These are phyloP conservation scores for Sprattus sprattus DNA, from an alignment of 2,113 vertebrate genomes.

Conservation along the genomic window DNA sequence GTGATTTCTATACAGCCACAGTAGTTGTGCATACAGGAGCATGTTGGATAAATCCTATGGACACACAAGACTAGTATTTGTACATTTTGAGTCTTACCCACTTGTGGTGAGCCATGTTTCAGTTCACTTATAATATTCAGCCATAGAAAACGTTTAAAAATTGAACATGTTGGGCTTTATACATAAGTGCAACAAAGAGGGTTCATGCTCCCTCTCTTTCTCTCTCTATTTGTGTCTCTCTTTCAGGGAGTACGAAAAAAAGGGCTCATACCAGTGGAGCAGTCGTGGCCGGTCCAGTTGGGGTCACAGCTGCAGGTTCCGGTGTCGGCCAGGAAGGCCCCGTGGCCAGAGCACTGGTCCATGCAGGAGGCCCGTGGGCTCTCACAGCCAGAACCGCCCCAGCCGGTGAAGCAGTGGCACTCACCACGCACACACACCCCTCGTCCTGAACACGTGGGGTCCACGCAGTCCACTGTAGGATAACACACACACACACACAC, in stretches of 20 bases:
- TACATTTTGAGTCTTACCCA: not conserved
- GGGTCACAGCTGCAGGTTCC: conserved; percentile 93
- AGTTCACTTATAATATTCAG: not conserved
- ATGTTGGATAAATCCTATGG: not conserved
- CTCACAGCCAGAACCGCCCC: conserved; percentile 93
- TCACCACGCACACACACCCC: conserved; percentile 93
- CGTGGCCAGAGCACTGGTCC: conserved; percentile 95
- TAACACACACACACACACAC: conserved; percentile 43
- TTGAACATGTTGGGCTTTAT: not conserved
- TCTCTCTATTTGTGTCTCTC: conserved; percentile 37
- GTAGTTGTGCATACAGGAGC: not conserved
- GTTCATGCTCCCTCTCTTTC: not conserved
- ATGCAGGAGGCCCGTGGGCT: conserved; percentile 88
- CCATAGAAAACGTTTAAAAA: not conserved
- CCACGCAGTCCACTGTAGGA: conserved; percentile 90
- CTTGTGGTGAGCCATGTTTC: not conserved
- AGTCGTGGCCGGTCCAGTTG: conserved; percentile 94
- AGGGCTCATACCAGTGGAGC: conserved; percentile 82
- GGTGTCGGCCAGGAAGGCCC: conserved; percentile 83
- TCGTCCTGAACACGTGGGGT: conserved; percentile 91
- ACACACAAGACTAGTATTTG: not conserved
- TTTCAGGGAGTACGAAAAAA: not conserved
- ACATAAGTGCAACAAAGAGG: not conserved
- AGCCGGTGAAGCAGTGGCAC: conserved; percentile 94
- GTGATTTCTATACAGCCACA: not conserved